Conservation (phyloP, 2,797 vertebrate species). For the Parambassis ranga region DNA sequence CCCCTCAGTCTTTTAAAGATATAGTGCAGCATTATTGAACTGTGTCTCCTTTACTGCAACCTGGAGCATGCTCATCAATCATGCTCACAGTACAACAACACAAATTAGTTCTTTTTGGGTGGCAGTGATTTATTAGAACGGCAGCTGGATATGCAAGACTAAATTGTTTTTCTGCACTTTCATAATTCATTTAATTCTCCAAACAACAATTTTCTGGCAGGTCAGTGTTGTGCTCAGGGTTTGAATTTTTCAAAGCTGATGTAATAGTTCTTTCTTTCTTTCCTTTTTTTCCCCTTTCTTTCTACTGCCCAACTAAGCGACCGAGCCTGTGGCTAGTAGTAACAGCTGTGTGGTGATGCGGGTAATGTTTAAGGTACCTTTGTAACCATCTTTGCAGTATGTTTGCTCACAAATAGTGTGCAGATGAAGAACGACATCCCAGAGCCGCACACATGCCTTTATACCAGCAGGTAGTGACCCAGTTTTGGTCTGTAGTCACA, state of each 20-base stretch:
- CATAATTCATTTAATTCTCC: conserved; percentile 78
- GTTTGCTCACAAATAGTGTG: conserved; percentile 10
- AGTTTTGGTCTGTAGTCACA: conserved; percentile 12
- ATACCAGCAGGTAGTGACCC: conserved; percentile 8
- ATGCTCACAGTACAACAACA: conserved; percentile 73
- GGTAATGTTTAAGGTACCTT: conserved; percentile 18
- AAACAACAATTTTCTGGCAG: conserved; percentile 68
- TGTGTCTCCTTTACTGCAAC: conserved; percentile 65
- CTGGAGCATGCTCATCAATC: conserved; percentile 72
- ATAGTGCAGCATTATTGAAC: conserved; percentile 57
- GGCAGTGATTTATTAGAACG: conserved; percentile 77
- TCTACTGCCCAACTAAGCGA: conserved; percentile 8
- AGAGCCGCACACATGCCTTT: conserved; percentile 15
- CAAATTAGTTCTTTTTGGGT: conserved; percentile 77
- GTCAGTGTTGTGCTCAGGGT: conserved; percentile 64
- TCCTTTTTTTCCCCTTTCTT: not conserved
- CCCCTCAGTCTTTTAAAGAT: conserved; percentile 43
- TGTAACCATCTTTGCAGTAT: conserved; percentile 7
- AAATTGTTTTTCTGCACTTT: conserved; percentile 77
- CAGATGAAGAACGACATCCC: conserved; percentile 32
- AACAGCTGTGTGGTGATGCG: conserved; percentile 14
- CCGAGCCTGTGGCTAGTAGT: conserved; percentile 35
- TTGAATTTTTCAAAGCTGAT: conserved; percentile 59
- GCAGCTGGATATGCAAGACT: conserved; percentile 73
- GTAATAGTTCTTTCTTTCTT: conserved; percentile 35